Conservation (phyloP, 1,140 invertebrate genomes). For the Habropoda laboriosa region DNA sequence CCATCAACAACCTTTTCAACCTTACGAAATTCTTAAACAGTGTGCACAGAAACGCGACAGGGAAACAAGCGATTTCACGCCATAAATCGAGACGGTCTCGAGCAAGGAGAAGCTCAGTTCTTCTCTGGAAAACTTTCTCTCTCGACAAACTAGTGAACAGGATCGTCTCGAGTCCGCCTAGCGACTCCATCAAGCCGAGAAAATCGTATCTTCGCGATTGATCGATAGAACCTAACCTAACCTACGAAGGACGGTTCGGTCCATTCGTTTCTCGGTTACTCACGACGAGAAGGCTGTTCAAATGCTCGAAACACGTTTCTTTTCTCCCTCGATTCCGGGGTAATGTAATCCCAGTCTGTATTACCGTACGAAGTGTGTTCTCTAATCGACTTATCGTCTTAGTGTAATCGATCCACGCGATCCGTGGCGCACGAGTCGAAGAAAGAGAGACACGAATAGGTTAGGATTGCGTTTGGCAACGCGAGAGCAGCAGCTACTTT, state of each 20-base stretch:
- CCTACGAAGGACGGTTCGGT: too few species aligned
- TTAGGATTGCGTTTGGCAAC: constrained; percentile 30
- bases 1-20: too few species aligned
- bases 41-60: too few species aligned
- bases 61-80: too few species aligned
- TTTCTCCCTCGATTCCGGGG: background rate
- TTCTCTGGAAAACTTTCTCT: too few species aligned
- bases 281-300: background rate
- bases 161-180: background rate
- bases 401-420: constrained; percentile 39
- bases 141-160: background rate
- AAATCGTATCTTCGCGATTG: constrained; percentile 12
- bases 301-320: background rate
- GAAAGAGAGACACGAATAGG: constrained; percentile 28
- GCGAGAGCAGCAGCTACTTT: constrained; percentile 3
- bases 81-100: too few species aligned
- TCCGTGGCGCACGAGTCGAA: background rate
- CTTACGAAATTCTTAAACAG: too few species aligned
- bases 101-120: too few species aligned
- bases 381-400: constrained; percentile 45
- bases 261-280: background rate
- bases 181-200: background rate
- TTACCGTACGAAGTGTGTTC: constrained; percentile 16
- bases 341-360: constrained; percentile 6
- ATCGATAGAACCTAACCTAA: too few species aligned